A percentile compares a stretch with the other conserved stretches of the same genome.
Conservation (phyloP, 2,797 vertebrate genomes). For the Taeniopygia guttata region DNA sequence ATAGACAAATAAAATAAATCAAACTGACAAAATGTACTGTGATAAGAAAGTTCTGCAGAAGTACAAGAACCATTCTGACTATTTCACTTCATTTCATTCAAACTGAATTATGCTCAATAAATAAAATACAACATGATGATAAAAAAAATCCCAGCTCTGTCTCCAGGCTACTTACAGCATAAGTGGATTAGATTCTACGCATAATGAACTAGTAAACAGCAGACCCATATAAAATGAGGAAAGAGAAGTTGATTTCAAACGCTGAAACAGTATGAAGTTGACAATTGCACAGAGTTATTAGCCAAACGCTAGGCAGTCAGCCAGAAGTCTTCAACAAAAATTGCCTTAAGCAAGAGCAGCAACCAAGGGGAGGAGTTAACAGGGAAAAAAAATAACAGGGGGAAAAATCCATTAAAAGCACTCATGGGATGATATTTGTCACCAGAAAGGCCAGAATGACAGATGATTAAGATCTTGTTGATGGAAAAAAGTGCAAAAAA, state of each 20-base stretch:
- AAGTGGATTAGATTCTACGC: slow-evolving; percentile 43
- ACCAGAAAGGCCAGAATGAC: slow-evolving; percentile 13
- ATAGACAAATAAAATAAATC: slow-evolving; percentile 49
- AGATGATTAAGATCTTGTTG: slow-evolving; percentile 18
- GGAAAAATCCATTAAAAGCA: neutral
- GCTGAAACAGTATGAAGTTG: slow-evolving; percentile 2
- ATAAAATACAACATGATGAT: slow-evolving; percentile 28
- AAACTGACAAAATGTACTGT: slow-evolving; percentile 34
- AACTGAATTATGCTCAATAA: slow-evolving; percentile 36
- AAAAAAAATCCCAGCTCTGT: neutral
- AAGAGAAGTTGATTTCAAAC: slow-evolving; percentile 33
- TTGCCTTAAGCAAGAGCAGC: slow-evolving; percentile 31
- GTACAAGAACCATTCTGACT: slow-evolving; percentile 1
- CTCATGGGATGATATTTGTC: neutral
- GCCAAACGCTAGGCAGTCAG: slow-evolving; percentile 37
- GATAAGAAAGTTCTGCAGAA: slow-evolving; percentile 30
- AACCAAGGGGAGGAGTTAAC: slow-evolving; percentile 5
- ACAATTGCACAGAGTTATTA: slow-evolving; percentile 39
- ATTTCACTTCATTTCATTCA: neutral
- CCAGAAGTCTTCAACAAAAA: slow-evolving; percentile 42
- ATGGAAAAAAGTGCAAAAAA: neutral
- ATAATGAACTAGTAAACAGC: slow-evolving; percentile 38
- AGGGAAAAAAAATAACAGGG: neutral
- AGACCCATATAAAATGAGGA: neutral
- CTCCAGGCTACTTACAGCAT: neutral